Percentiles rank a stretch among this genome's conserved stretches.
Conservation (phyloP, 1,140 invertebrate genomes). For the Pristionchus pacificus region DNA sequence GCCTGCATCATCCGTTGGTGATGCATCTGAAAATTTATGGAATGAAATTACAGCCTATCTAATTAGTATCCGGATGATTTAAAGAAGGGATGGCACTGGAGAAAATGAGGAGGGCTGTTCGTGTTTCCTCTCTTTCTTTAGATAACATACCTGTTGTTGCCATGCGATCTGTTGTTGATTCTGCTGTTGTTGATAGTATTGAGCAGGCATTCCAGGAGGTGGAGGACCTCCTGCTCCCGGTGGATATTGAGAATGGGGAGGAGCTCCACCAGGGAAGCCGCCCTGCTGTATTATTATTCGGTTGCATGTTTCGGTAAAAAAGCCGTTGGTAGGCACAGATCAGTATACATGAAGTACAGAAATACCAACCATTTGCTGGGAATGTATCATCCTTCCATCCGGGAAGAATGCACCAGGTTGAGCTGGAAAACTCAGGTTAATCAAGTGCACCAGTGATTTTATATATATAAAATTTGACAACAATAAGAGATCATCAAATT, state of each 20-base stretch:
- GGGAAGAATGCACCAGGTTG: background rate
- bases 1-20: constrained; percentile 22
- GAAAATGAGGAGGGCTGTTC: too few species aligned
- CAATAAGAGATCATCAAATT: too few species aligned
- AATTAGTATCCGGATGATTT: constrained; percentile 14
- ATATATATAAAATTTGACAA: too few species aligned
- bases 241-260: constrained; percentile 22
- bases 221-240: constrained; percentile 17
- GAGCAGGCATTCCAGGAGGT: too few species aligned
- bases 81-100: too few species aligned
- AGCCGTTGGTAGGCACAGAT: constrained; percentile 4
- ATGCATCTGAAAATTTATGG: constrained; percentile 9
- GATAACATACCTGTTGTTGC: constrained; percentile 7
- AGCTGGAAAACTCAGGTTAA: too few species aligned
- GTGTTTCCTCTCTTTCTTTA: too few species aligned
- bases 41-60: background rate
- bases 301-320: constrained; percentile 23
- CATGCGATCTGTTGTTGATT: constrained; percentile 14
- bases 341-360: background rate
- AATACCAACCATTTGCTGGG: background rate
- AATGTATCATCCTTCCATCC: background rate
- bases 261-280: constrained; percentile 16
- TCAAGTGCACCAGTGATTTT: too few species aligned
- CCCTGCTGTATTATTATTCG: constrained; percentile 14
- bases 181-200: constrained; percentile 26